Evolutionary conservation across 1,140 invertebrate genomes (phyloP).

Genomic region (Aphelinus certus): DNA sequence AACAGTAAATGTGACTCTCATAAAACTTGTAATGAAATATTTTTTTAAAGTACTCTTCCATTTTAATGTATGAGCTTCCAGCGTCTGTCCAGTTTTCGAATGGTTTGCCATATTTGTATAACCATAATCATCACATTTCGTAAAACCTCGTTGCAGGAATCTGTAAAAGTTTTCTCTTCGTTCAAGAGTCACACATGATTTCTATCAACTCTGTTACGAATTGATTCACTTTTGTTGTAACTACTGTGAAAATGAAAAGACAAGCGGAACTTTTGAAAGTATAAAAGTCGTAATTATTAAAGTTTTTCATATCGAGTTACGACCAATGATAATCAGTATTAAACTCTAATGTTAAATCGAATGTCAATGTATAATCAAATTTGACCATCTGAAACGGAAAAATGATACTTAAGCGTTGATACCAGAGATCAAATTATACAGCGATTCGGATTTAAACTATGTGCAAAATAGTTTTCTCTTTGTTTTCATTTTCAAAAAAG

Average conservation of each 20-base stretch:
- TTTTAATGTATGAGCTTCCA: neutral
- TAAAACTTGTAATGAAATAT: neutral
- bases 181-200: too few relatives aligned
- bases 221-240: too few relatives aligned
- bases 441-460: neutral
- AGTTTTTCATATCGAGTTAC: conserved; percentile 9
- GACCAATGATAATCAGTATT: conserved; percentile 30
- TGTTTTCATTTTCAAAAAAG: too few relatives aligned
- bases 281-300: conserved; percentile 1
- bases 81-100: too few relatives aligned
- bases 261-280: neutral
- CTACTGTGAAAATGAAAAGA: too few relatives aligned
- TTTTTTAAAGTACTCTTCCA: neutral
- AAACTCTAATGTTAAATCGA: conserved; percentile 24
- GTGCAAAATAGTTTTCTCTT: conserved; percentile 12
- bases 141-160: too few relatives aligned
- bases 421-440: neutral
- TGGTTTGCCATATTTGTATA: too few relatives aligned
- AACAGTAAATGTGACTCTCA: conserved; percentile 3
- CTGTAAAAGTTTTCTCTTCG: too few relatives aligned
- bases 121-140: too few relatives aligned
- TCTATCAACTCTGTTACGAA: too few relatives aligned
- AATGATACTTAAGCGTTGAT: neutral
- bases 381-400: conserved; percentile 4
- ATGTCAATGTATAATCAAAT: conserved; percentile 37